phyloP scores from a whole-genome alignment of 2,888 invertebrate genomes.

The Meghimatium bilineatum region DNA sequence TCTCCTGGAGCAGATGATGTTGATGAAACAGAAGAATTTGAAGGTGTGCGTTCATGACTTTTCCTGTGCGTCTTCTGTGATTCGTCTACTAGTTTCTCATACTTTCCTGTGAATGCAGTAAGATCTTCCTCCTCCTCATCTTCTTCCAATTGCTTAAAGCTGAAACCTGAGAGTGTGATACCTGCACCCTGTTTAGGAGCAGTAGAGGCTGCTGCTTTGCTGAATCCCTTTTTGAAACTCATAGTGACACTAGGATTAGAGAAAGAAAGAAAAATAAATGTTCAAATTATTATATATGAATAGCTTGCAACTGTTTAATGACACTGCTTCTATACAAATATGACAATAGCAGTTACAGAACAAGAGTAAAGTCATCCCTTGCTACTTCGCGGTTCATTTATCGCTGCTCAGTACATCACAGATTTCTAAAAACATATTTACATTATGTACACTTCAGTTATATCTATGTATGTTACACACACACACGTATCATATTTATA shows the following conservation, averaged over 20 bases:
- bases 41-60: constrained; percentile 37
- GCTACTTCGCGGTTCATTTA: too few relatives aligned
- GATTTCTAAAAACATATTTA: too few relatives aligned
- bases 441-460: too few relatives aligned
- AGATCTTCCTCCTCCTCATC: constrained; percentile 69
- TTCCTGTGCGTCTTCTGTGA: constrained; percentile 39
- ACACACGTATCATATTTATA: too few relatives aligned
- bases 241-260: constrained; percentile 40
- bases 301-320: background rate
- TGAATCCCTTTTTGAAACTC: constrained; percentile 47
- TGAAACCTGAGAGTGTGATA: constrained; percentile 54
- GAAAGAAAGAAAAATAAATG: background rate
- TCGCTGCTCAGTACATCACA: too few relatives aligned
- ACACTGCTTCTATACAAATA: background rate
- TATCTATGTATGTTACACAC: too few relatives aligned
- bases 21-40: constrained; percentile 42
- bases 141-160: constrained; percentile 68
- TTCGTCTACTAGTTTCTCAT: constrained; percentile 59
- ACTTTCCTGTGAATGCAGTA: constrained; percentile 62
- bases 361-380: too few relatives aligned
- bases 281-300: background rate
- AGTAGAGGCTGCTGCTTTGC: constrained; percentile 51
- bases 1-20: constrained; percentile 37
- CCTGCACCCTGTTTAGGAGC: constrained; percentile 45
- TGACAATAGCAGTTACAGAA: background rate